Evolutionary conservation across 2,797 vertebrate genomes (phyloP), one percentile per base, ranked within the genome.

Genomic region (Clangula hyemalis): DNA sequence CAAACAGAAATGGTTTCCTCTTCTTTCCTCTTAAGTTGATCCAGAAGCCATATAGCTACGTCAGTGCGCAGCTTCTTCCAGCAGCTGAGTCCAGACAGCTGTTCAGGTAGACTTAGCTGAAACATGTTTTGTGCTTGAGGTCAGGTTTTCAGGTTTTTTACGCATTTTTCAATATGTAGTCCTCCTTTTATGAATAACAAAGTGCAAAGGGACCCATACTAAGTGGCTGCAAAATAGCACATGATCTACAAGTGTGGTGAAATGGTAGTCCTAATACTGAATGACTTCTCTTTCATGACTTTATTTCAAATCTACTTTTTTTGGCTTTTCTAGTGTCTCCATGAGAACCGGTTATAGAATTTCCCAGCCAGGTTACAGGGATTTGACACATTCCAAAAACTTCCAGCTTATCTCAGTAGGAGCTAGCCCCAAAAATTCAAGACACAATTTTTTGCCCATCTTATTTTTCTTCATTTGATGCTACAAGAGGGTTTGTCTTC

Each of bases 361-460:
- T 81, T 70, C 27, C 24, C 75, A 54, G 10, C 24, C 75, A 54
- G 10, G 3, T 56, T 58, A 60, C 0, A 0, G 16, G 14, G 19
- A 65, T 85, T 65, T 36, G 84, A 45, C 28, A 53, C 0, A 0
- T 12, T 86, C n/a, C 10, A 9, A 5, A 3, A 88, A 3, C 3
- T 41, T 41, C 19, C 27, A 30, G 22, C 28, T 76, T 34, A 13
- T 45, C 62, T 69, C 54, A 78, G 32, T 3, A 36, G 27, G 14
- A 34, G 13, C 19, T 56, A 83, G 43, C 12, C 71, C 7, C 41
- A 54, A 87, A 93, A 83, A 15, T 25, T 39, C 1, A 0, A 74
- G 45, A 69, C 18, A 13, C 53, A 22, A 30, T 47, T 85, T 90
- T 30, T 22, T 6, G 5, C 11, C 45, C 47, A 30, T 4, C 13